phyloP scores from a whole-genome alignment of 2,113 vertebrate species.

The Nannospalax galili region DNA sequence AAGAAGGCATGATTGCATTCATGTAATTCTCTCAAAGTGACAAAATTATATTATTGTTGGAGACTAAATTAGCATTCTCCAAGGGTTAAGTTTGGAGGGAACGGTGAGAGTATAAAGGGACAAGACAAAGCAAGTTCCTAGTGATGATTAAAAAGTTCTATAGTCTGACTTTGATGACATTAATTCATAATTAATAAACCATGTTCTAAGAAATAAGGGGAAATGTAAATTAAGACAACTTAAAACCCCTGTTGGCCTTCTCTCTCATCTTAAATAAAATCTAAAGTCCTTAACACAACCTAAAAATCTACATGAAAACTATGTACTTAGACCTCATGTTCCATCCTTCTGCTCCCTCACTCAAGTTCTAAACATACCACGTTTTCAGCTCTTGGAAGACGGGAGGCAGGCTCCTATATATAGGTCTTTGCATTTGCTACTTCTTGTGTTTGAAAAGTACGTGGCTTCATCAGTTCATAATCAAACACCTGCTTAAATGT shows the following conservation, averaged over 20 bases:
- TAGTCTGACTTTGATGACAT: not conserved
- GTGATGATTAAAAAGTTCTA: slow-evolving; percentile 8
- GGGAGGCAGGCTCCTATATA: not conserved
- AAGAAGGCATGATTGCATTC: slow-evolving; percentile 2
- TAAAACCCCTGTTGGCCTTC: slow-evolving; percentile 29
- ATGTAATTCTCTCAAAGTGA: slow-evolving; percentile 13
- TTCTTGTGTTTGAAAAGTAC: not conserved
- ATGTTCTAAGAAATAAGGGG: slow-evolving; percentile 7
- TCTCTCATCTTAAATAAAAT: slow-evolving; percentile 8
- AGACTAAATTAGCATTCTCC: slow-evolving; percentile 1
- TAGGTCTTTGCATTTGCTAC: not conserved
- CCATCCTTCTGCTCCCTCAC: not conserved
- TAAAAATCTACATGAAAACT: slow-evolving; percentile 6
- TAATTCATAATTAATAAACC: slow-evolving; percentile 24
- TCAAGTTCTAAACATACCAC: not conserved
- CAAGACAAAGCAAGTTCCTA: slow-evolving; percentile 6
- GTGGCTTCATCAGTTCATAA: slow-evolving; percentile 7
- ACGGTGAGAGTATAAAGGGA: not conserved
- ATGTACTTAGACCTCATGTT: not conserved
- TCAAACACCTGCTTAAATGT: slow-evolving; percentile 4
- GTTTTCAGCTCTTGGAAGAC: not conserved
- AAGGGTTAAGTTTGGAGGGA: not conserved
- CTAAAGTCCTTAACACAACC: not conserved
- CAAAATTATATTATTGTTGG: slow-evolving; percentile 9
- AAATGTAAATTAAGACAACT: not conserved